These are phyloP conservation scores for Drosophila borealis DNA, from an alignment of 2,888 invertebrate genomes.

Conservation along the genomic window DNA sequence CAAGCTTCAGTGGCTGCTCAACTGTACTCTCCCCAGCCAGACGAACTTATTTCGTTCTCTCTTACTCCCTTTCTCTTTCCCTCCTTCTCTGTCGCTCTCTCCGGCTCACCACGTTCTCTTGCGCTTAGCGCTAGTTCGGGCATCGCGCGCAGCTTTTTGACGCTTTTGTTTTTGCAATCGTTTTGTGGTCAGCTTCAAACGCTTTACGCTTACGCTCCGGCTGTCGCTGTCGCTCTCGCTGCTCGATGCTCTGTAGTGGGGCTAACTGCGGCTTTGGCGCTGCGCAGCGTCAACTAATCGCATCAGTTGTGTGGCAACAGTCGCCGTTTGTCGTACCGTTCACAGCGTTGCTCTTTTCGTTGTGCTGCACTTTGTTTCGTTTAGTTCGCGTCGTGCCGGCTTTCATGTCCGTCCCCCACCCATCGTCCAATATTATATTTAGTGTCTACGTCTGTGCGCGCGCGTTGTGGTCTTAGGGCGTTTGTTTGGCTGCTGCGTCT, in stretches of 20 bases:
- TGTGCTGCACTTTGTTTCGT: slow-evolving; percentile 20
- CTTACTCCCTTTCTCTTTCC: neutral
- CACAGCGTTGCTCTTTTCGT: slow-evolving; percentile 35
- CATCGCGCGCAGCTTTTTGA: slow-evolving; percentile 46
- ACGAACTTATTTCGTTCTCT: neutral
- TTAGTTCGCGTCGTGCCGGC: slow-evolving; percentile 9
- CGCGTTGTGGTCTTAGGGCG: slow-evolving; percentile 41
- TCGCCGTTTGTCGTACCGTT: slow-evolving; percentile 62
- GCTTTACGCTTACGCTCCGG: slow-evolving; percentile 19
- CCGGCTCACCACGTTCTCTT: slow-evolving; percentile 2
- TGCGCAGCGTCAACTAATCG: slow-evolving; percentile 43
- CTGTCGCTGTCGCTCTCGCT: slow-evolving; percentile 7
- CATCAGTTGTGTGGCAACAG: slow-evolving; percentile 74
- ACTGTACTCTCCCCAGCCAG: slow-evolving; percentile 19
- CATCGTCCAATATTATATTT: slow-evolving; percentile 11
- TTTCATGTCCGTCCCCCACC: slow-evolving; percentile 16
- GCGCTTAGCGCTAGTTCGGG: slow-evolving; percentile 20
- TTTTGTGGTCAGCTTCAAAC: slow-evolving; percentile 50
- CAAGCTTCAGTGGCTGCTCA: slow-evolving; percentile 17
- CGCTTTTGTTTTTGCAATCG: slow-evolving; percentile 40
- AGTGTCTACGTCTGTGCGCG: slow-evolving; percentile 30
- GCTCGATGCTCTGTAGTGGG: slow-evolving; percentile 17
- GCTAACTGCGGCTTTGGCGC: slow-evolving; percentile 33
- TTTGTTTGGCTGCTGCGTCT: slow-evolving; percentile 27
- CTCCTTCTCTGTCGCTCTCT: neutral